phyloP scores from a whole-genome alignment of 2,113 vertebrate genomes.

The Cryptoleucopteryx plumbea region DNA sequence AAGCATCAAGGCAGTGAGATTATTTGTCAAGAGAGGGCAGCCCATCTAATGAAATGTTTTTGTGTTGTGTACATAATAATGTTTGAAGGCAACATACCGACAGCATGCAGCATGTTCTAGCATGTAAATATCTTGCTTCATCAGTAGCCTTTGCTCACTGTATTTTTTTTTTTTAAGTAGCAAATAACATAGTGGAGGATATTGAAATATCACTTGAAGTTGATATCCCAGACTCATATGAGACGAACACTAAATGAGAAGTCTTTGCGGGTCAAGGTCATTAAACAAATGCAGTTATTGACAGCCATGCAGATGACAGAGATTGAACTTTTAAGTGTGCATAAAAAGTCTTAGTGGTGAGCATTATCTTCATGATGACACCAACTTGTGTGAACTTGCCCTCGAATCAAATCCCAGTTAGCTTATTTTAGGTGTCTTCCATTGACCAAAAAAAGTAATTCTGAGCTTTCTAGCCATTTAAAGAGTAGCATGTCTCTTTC shows the following conservation, averaged over 20 bases:
- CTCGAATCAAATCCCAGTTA: neutral
- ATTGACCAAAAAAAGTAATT: neutral
- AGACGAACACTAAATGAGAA: neutral
- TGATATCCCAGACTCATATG: neutral
- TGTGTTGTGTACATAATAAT: neutral
- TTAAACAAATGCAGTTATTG: neutral
- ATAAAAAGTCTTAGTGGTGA: neutral
- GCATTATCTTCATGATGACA: neutral
- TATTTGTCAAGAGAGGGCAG: neutral
- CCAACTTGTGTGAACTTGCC: neutral
- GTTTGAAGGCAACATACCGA: neutral
- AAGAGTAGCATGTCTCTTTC: neutral
- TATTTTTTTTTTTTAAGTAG: neutral
- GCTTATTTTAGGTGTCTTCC: neutral
- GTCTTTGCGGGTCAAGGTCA: neutral
- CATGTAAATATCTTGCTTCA: neutral
- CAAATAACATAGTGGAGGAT: rapidly evolving
- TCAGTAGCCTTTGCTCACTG: neutral
- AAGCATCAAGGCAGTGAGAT: neutral
- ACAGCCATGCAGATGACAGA: neutral
- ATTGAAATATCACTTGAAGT: neutral
- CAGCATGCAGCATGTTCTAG: neutral
- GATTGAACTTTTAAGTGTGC: neutral
- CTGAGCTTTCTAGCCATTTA: neutral
- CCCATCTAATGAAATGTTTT: neutral